Evolutionary conservation across 2,113 vertebrate genomes (phyloP), one percentile per base, ranked within the genome.

Genomic region (Furnarius figulus): DNA sequence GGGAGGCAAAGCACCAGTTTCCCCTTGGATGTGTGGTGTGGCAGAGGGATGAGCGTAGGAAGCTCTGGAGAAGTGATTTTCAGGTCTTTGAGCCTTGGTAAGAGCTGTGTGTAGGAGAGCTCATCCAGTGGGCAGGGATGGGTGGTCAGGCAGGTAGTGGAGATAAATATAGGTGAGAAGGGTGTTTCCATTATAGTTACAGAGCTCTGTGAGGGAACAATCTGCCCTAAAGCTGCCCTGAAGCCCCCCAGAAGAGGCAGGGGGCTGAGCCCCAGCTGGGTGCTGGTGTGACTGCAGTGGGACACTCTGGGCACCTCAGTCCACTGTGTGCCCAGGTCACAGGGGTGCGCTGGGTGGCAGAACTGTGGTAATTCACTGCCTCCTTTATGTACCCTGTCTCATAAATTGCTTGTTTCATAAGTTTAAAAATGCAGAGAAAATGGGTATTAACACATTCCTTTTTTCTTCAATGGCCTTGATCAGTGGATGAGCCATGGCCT

Each of bases 261-360:
- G 46, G 11, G 17, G 33, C 46, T 47, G 44, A 65, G 47, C 31
- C 19, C 18, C 9, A n/a, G 40, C 31, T 25, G 33, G 14, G 7
- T 22, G 14, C 16, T 37, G 58, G n/a, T 25, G 58, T 35, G 58
- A 16, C 31, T 55, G 40, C 8, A 9, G 46, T 53, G 71, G n/a
- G 39, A 9, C 9, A 0, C 33, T 44, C 17, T 8, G 3, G 27
- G 9, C 23, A 2, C 7, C 14, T 73, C 5, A 0, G 10, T 73
- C 22, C 39, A 11, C 52, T 52, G 37, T 23, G 4, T 10, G 14
- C 62, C 61, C 2, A 0, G 23, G 25, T 55, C 71, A 59, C 15
- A 5, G 27, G 39, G 17, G 0, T 25, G 13, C 17, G 49, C 24
- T 50, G 20, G 7, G 37, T 72, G 49, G 31, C 49, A 68, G 37